Base-by-base conservation (phyloP, 2,797 vertebrate species). In the Masticophis lateralis region DNA sequence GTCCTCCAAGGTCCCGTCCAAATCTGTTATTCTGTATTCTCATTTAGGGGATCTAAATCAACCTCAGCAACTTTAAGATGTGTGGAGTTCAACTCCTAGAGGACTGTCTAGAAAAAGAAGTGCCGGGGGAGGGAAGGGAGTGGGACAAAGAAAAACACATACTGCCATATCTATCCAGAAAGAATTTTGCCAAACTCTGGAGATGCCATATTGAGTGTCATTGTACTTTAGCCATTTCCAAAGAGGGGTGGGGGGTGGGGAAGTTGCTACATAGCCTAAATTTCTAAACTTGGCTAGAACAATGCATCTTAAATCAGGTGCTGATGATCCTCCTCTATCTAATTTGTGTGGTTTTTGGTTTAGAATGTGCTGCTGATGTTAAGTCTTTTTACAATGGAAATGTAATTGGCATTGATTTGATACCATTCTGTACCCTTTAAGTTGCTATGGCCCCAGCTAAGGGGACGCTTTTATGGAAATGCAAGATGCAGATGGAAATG, bases 111-210 rank as follows among this genome's bases (percentile, higher is more conserved):
- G 66, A 79, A 43, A 79, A 43, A 79, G 9, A 43, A 79, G 20
- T 0, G 9, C 0, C 1, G 20, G 2, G n/a, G 2, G n/a, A 14
- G 6, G 37, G 2, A 2, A 0, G 14, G 7, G 7, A 2, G 14
- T 1, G 32, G 7, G 37, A 63, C 37, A 22, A 47, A 47, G 20
- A 47, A 47, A 25, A 83, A 25, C 37, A 47, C 74, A 43, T 47
- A 8, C 74, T 47, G 37, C 37, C 18, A 22, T 43, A 43, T 22
- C 43, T 79, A 43, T 32, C 16, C 66, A 74, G 6, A 18, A 32
- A 74, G 32, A 20, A 79, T 43, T 79, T 79, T 43, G 32, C 20
- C 20, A 43, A 47, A 83, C 9, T 83, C 74, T 83, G 74, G 20
- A 83, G 8, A 20, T 37, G 2, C 69, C 69, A 10, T 37, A 79